These are phyloP conservation scores for Lutjanus argentimaculatus DNA, from an alignment of 2,797 vertebrate genomes.

Conservation along the genomic window DNA sequence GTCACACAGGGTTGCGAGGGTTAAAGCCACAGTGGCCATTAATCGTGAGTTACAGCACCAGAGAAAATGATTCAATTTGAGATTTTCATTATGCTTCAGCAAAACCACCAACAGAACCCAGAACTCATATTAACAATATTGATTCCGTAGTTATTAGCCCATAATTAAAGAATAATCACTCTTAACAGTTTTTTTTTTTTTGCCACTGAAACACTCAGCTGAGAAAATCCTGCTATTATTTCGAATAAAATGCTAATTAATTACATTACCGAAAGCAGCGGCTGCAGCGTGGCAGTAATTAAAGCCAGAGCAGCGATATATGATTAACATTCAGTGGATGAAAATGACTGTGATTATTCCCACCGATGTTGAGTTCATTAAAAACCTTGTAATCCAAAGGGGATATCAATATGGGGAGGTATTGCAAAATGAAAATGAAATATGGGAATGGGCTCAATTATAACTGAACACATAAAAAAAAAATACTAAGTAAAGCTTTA, in stretches of 20 bases:
- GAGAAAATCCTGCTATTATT: constrained; percentile 42
- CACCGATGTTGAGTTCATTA: constrained; percentile 72
- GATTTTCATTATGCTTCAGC: constrained; percentile 6
- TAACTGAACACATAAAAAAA: constrained; percentile 34
- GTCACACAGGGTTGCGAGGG: neutral
- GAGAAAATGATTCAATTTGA: neutral
- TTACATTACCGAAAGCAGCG: constrained; percentile 53
- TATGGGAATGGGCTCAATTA: constrained; percentile 45
- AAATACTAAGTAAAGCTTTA: constrained; percentile 28
- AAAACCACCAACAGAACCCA: constrained; percentile 11
- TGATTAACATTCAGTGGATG: constrained; percentile 74
- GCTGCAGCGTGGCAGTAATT: constrained; percentile 70
- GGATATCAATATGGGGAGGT: constrained; percentile 61
- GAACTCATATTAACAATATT: constrained; percentile 11
- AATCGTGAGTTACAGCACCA: neutral
- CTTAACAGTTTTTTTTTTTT: neutral
- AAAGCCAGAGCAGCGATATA: constrained; percentile 64
- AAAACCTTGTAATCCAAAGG: constrained; percentile 70
- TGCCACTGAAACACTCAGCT: neutral
- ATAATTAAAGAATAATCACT: constrained; percentile 37
- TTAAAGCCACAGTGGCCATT: constrained; percentile 11
- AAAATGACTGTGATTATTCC: constrained; percentile 77
- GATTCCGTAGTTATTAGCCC: constrained; percentile 40
- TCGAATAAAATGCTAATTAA: constrained; percentile 67
- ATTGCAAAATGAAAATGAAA: constrained; percentile 66